Evolutionary conservation across 1,140 invertebrate genomes (phyloP), one percentile per base, ranked within the genome.

Genomic region (Lithobius niger): DNA sequence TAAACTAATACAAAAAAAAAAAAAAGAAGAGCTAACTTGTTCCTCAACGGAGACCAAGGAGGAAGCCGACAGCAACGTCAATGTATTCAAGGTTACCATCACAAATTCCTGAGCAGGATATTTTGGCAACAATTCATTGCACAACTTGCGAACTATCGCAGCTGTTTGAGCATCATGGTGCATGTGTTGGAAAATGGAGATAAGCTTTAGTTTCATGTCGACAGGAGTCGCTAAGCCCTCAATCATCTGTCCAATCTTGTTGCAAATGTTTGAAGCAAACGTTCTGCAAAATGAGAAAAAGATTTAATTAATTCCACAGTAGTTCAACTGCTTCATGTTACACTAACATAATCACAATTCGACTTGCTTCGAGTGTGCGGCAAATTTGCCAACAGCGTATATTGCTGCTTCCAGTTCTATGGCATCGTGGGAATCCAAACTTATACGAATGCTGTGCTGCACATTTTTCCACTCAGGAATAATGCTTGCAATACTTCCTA

Each of bases 351-450:
- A n/a, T n/a, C n/a, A n/a, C n/a, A n/a, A n/a, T n/a, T 36, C 31
- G n/a, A 36, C 31, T 56, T 75, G 85, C 81, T 88, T 88, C 6
- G 91, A 96, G 67, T 90, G 84, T 13, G 86, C 84, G 44, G 90
- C 88, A 80, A 96, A 95, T 73, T 86, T 84, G 60, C 83, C 84
- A 52, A 91, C 89, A 49, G 91, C 91, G 79, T 88, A 92, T 63
- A 97, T 93, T 18, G 93, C 92, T 43, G 93, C 92, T 73, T 94
- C 84, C 19, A 97, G 86, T 76, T 98, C 93, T 1, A 95, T 86
- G 57, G 84, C 82, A 71, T 97, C 91, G 71, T 95, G 86, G 26
- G 92, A 95, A 71, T 98, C 92, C 10, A 98, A 71, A 27, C 88
- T 88, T 59, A 84, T 79, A 36, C 91, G 74, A 52, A 98, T 94